A percentile compares a stretch with the other conserved stretches of the same genome.
phyloP scores from a whole-genome alignment of 2,113 vertebrate species.

The Xyliphius kryptos region DNA sequence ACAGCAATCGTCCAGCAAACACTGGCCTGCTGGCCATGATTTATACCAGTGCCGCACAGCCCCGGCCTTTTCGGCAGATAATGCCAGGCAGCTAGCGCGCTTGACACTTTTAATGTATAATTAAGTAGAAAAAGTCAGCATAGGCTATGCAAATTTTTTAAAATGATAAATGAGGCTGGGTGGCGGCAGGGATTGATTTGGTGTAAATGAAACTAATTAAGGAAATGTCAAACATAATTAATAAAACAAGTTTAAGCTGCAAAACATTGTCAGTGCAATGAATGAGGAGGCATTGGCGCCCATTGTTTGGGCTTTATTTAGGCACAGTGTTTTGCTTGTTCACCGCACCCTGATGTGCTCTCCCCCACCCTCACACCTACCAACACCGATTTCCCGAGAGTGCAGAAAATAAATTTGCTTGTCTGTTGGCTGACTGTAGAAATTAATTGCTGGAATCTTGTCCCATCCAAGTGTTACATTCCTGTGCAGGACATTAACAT shows the following conservation, averaged over 20 bases:
- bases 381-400: slow-evolving; percentile 98
- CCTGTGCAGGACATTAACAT: slow-evolving; percentile 99
- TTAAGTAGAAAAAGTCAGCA: slow-evolving; percentile 99
- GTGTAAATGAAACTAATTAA: slow-evolving; percentile 99
- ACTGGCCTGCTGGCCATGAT: slow-evolving; percentile 72
- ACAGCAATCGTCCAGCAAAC: slow-evolving; percentile 51
- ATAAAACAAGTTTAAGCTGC: slow-evolving; percentile 99
- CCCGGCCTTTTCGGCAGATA: slow-evolving; percentile 99
- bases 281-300: slow-evolving; percentile 99
- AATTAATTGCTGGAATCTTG: slow-evolving; percentile 99
- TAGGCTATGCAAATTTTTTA: slow-evolving; percentile 99
- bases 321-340: slow-evolving; percentile 99
- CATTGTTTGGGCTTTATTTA: slow-evolving; percentile 99
- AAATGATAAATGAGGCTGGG: slow-evolving; percentile 99
- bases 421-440: slow-evolving; percentile 99
- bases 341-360: slow-evolving; percentile 92
- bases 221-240: slow-evolving; percentile 99
- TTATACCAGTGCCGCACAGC: slow-evolving; percentile 98
- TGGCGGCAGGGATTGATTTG: slow-evolving; percentile 99
- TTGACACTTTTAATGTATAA: slow-evolving; percentile 99
- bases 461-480: slow-evolving; percentile 99
- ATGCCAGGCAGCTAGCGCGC: slow-evolving; percentile 97
- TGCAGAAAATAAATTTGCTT: slow-evolving; percentile 99
- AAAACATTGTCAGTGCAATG: slow-evolving; percentile 99
- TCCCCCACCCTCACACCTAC: slow-evolving; percentile 84